These are phyloP conservation scores for Leptoclinus maculatus DNA, from an alignment of 2,797 vertebrate species.

Conservation along the genomic window DNA sequence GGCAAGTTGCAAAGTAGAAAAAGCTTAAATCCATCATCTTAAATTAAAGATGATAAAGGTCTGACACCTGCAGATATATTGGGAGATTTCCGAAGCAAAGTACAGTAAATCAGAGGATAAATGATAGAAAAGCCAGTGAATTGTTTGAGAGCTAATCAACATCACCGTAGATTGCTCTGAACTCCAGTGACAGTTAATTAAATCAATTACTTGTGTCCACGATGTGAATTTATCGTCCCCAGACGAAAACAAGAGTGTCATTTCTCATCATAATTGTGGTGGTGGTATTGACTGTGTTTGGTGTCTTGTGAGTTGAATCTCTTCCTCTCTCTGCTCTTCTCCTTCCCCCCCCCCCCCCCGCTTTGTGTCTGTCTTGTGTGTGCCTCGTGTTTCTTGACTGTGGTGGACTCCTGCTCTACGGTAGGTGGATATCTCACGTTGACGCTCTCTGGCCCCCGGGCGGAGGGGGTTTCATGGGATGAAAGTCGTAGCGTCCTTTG, in stretches of 20 bases:
- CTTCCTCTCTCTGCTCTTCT: slow-evolving; percentile 83
- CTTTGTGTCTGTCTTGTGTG: slow-evolving; percentile 84
- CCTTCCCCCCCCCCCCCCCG: slow-evolving; percentile 50
- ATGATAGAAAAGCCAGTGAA: slow-evolving; percentile 27
- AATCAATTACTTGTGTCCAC: slow-evolving; percentile 53
- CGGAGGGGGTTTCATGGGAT: slow-evolving; percentile 82
- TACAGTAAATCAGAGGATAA: slow-evolving; percentile 19
- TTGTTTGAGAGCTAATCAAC: slow-evolving; percentile 46
- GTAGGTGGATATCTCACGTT: slow-evolving; percentile 86
- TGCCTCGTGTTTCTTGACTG: slow-evolving; percentile 83
- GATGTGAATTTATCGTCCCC: slow-evolving; percentile 34
- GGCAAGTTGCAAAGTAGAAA: neutral
- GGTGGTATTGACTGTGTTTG: slow-evolving; percentile 80
- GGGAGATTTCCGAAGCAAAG: slow-evolving; percentile 7
- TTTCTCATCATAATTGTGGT: slow-evolving; percentile 76
- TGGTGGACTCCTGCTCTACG: slow-evolving; percentile 83
- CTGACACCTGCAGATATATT: neutral
- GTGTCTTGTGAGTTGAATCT: slow-evolving; percentile 86
- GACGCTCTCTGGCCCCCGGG: slow-evolving; percentile 75
- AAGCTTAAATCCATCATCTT: no score
- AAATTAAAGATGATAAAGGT: slow-evolving; percentile 23
- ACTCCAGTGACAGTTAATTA: slow-evolving; percentile 66
- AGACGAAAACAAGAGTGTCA: slow-evolving; percentile 72
- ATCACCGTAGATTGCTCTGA: slow-evolving; percentile 30
- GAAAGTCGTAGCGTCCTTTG: slow-evolving; percentile 82